Evolutionary conservation across 37 sponge, comb jelly and placozoan species (phyloP).

Genomic region (Ephydatia muelleri): DNA sequence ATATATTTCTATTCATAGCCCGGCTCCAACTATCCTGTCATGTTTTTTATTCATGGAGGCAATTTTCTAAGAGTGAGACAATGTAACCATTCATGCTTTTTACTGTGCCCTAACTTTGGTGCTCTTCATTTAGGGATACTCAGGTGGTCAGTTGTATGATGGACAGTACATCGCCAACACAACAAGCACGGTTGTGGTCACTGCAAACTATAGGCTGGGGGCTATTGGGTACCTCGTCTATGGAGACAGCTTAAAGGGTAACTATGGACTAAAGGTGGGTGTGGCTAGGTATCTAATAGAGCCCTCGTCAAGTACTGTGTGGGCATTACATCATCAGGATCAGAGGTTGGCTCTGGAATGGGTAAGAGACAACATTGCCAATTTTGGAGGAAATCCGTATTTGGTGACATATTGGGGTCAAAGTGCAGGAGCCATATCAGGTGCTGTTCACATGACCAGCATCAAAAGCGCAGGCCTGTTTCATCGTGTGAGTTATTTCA

Average conservation of each 20-base stretch:
- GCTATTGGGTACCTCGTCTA: constrained; percentile 77
- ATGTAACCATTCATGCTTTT: background rate
- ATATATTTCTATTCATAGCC: constrained; percentile 25
- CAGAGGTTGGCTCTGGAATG: constrained; percentile 80
- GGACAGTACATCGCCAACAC: constrained; percentile 77
- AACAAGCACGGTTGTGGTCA: constrained; percentile 66
- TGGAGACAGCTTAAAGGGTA: constrained; percentile 51
- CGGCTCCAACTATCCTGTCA: constrained; percentile 65
- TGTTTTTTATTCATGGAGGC: constrained; percentile 82
- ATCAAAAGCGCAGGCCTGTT: constrained; percentile 76
- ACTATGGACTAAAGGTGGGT: constrained; percentile 73
- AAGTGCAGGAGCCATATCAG: constrained; percentile 87
- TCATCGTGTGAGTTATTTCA: constrained; percentile 49
- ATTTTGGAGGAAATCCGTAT: constrained; percentile 80
- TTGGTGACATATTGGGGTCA: constrained; percentile 83
- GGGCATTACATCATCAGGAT: constrained; percentile 35
- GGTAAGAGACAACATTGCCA: constrained; percentile 77
- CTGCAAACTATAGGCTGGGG: constrained; percentile 86
- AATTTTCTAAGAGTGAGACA: constrained; percentile 59
- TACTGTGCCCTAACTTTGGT: background rate
- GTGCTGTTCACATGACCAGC: constrained; percentile 64
- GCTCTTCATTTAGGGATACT: constrained; percentile 53
- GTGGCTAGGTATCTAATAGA: background rate
- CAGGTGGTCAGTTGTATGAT: constrained; percentile 65
- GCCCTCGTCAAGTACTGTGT: too few species aligned